These are phyloP conservation scores for Poecilia picta DNA, from an alignment of 2,797 vertebrate genomes.

Conservation along the genomic window DNA sequence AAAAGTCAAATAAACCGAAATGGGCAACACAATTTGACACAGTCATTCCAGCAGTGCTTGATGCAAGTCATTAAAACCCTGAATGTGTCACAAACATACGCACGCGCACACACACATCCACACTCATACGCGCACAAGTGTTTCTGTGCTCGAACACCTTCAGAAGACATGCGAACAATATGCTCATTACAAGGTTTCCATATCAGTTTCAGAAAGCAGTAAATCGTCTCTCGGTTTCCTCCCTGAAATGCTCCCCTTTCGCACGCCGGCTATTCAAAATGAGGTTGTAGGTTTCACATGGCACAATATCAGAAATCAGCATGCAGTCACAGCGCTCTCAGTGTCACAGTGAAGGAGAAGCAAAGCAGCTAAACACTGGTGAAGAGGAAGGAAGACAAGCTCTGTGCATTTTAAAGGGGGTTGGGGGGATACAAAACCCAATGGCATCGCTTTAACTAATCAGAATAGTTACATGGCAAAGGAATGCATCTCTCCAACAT, in stretches of 20 bases:
- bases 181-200: constrained; percentile 57
- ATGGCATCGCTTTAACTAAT: background rate
- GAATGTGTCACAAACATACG: constrained; percentile 28
- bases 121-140: background rate
- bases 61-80: constrained; percentile 47
- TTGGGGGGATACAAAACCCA: background rate
- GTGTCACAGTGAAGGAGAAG: constrained; percentile 33
- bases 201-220: constrained; percentile 61
- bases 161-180: constrained; percentile 30
- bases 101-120: background rate
- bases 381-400: constrained; percentile 12
- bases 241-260: constrained; percentile 54
- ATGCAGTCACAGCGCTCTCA: constrained; percentile 38
- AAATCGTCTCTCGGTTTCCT: constrained; percentile 66
- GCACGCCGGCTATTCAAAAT: constrained; percentile 56
- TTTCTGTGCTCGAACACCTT: constrained; percentile 36
- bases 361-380: constrained; percentile 3
- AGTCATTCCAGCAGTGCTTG: constrained; percentile 36
- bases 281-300: constrained; percentile 76
- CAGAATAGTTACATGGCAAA: background rate
- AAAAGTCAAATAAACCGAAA: constrained; percentile 10
- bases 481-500: background rate
- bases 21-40: constrained; percentile 10
- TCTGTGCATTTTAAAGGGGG: background rate
- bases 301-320: constrained; percentile 63